These are phyloP conservation scores for Eidolon dupreanum DNA, from an alignment of 2,797 vertebrate species.

Conservation along the genomic window DNA sequence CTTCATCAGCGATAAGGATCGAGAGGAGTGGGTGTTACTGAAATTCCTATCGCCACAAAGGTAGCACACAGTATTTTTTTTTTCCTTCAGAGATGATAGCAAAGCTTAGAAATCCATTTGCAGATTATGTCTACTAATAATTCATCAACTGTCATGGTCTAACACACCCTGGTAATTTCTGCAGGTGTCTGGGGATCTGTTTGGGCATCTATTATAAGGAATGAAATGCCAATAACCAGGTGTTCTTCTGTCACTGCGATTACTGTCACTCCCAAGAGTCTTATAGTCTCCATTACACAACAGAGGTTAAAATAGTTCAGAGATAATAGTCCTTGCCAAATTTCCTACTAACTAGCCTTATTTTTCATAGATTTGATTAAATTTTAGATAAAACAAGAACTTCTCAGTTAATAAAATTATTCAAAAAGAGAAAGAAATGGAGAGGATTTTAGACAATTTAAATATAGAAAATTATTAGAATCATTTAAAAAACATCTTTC, in stretches of 20 bases:
- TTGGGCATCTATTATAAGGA: conserved; percentile 39
- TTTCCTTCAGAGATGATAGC: neutral
- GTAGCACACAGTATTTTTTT: neutral
- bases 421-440: neutral
- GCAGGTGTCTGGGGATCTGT: conserved; percentile 43
- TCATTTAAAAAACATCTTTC: neutral
- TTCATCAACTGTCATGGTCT: conserved; percentile 69
- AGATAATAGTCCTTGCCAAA: conserved; percentile 1
- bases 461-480: neutral
- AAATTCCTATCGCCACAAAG: no score
- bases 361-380: neutral
- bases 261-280: conserved; percentile 40
- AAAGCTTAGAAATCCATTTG: conserved; percentile 53
- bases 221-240: conserved; percentile 66
- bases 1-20: no score
- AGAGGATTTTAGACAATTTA: accelerated
- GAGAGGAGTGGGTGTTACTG: no score
- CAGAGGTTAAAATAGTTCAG: conserved; percentile 15
- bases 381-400: neutral
- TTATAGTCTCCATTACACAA: neutral
- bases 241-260: conserved; percentile 59
- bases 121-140: conserved; percentile 61
- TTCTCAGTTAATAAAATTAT: neutral
- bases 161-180: conserved; percentile 67
- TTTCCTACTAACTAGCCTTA: neutral